Evolutionary conservation across 2,888 invertebrate species (phyloP).

Genomic region (Patella caerulea): DNA sequence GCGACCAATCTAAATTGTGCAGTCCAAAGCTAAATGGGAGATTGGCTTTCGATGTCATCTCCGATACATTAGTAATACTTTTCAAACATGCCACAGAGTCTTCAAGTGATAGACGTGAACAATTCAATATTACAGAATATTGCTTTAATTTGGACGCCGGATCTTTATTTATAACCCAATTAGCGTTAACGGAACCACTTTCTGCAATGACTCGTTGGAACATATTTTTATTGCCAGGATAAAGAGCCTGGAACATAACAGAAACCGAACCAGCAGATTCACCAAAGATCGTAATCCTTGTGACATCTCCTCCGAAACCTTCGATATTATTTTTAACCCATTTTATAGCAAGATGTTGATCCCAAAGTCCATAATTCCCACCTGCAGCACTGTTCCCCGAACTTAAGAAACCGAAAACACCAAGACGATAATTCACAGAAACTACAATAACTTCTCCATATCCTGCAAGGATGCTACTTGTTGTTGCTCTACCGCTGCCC

Average conservation of each 20-base stretch:
- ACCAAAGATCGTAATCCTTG: conserved; percentile 49
- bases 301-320: conserved; percentile 46
- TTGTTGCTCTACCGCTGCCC: conserved; percentile 44
- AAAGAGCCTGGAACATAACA: conserved; percentile 43
- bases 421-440: conserved; percentile 51
- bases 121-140: not conserved
- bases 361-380: conserved; percentile 59
- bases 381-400: conserved; percentile 41
- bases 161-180: conserved; percentile 1
- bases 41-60: not conserved
- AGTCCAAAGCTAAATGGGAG: not conserved
- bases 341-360: conserved; percentile 49
- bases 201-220: conserved; percentile 50
- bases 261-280: conserved; percentile 52
- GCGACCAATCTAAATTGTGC: not conserved
- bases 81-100: not conserved
- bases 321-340: conserved; percentile 54
- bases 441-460: conserved; percentile 45
- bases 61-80: not conserved
- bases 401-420: conserved; percentile 52
- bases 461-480: conserved; percentile 40
- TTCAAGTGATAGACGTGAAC: not conserved
- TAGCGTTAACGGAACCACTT: conserved; percentile 41
- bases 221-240: conserved; percentile 44
- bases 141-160: not conserved